A percentile compares a stretch with the other conserved stretches of the same genome.
Conservation (phyloP, 2,797 vertebrate species). For the Thaleichthys pacificus region DNA sequence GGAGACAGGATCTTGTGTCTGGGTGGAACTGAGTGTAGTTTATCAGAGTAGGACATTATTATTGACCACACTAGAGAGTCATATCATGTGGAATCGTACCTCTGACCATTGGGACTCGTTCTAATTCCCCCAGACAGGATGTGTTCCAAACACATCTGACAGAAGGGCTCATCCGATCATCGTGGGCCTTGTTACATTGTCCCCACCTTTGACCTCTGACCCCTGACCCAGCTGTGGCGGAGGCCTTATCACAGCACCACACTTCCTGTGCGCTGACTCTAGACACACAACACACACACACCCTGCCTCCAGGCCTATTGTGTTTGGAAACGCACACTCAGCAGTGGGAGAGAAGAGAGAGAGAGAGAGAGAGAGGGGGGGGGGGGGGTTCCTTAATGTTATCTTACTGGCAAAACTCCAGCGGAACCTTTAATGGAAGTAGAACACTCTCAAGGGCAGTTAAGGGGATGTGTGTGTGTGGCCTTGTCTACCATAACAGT, state of each 20-base stretch:
- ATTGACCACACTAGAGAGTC: constrained; percentile 13
- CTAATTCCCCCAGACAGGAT: constrained; percentile 23
- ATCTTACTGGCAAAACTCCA: constrained; percentile 24
- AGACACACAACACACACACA: constrained; percentile 2
- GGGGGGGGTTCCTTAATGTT: constrained; percentile 17
- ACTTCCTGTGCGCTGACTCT: constrained; percentile 56
- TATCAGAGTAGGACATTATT: constrained; percentile 8
- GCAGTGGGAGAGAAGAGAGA: constrained; percentile 12
- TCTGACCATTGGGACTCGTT: constrained; percentile 11
- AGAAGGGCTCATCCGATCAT: constrained; percentile 29
- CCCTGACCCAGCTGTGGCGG: constrained; percentile 23
- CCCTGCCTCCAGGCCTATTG: constrained; percentile 32
- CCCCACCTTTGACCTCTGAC: constrained; percentile 33
- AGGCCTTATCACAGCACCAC: constrained; percentile 58
- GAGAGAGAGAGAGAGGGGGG: background rate
- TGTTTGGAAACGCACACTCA: constrained; percentile 33
- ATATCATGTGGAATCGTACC: constrained; percentile 27
- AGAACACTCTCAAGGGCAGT: background rate
- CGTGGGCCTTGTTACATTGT: background rate
- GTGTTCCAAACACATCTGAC: constrained; percentile 19
- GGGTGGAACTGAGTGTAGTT: background rate
- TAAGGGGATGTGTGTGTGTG: background rate
- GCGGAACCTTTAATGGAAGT: constrained; percentile 1
- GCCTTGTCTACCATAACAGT: background rate
- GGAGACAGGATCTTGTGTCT: background rate